Conservation (phyloP, 2,797 vertebrate genomes). For the Leuciscus waleckii region DNA sequence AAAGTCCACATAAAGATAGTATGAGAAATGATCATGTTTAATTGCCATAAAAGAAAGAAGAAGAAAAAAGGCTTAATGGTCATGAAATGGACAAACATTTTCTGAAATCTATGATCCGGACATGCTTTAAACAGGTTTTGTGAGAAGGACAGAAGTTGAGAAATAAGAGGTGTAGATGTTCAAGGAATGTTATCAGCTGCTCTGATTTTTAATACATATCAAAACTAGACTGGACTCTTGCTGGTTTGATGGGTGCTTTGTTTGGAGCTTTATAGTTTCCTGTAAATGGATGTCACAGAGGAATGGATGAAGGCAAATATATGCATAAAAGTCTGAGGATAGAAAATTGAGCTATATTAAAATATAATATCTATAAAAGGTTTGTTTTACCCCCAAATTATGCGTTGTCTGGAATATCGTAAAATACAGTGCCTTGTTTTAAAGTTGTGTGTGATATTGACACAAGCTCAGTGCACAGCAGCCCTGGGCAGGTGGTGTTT, state of each 20-base stretch:
- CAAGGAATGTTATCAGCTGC: slow-evolving; percentile 49
- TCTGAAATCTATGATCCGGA: not conserved
- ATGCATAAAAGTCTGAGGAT: slow-evolving; percentile 6
- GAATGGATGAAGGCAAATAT: not conserved
- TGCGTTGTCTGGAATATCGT: slow-evolving; percentile 64
- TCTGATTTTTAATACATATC: slow-evolving; percentile 51
- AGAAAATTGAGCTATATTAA: slow-evolving; percentile 5
- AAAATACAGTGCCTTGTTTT: slow-evolving; percentile 78
- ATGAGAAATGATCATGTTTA: not conserved
- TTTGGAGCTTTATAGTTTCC: slow-evolving; percentile 11
- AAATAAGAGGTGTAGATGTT: not conserved
- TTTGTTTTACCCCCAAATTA: slow-evolving; percentile 45
- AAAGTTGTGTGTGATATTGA: slow-evolving; percentile 65
- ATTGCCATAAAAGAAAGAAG: not conserved
- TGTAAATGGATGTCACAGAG: not conserved
- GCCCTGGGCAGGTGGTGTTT: slow-evolving; percentile 70
- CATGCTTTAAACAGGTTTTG: not conserved
- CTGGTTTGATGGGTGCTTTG: slow-evolving; percentile 22
- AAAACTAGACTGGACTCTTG: slow-evolving; percentile 39
- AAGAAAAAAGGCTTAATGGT: not conserved
- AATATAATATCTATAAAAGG: slow-evolving; percentile 12
- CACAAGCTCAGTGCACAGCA: slow-evolving; percentile 57
- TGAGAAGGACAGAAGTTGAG: slow-evolving; percentile 9
- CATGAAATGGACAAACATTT: not conserved
- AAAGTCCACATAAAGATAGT: not conserved